Evolutionary conservation across 2,797 vertebrate species (phyloP).

Genomic region (Uromys caudimaculatus): DNA sequence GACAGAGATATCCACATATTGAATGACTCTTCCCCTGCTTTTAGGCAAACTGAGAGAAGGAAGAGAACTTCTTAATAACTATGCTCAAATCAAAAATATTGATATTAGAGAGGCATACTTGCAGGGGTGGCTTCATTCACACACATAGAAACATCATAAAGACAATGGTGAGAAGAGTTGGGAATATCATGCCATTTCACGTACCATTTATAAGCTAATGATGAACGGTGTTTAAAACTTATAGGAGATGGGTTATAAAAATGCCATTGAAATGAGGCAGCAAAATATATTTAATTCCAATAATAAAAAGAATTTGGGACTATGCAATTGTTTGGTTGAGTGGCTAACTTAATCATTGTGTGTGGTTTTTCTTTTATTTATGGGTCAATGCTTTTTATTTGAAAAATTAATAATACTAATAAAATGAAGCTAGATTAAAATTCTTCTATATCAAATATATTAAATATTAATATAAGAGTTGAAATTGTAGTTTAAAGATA

Average conservation of each 20-base stretch:
- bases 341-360: neutral
- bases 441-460: neutral
- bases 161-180: neutral
- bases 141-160: neutral
- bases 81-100: neutral
- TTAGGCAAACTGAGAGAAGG: neutral
- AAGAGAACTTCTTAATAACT: neutral
- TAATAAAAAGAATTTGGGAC: neutral
- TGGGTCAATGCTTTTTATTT: neutral
- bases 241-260: neutral
- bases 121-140: too few species aligned
- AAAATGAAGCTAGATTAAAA: neutral
- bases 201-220: neutral
- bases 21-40: neutral
- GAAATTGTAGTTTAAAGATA: neutral
- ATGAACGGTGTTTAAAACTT: neutral
- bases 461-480: neutral
- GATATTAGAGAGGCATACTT: neutral
- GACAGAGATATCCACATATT: neutral
- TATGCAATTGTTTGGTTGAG: neutral
- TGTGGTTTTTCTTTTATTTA: neutral
- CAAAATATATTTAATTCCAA: conserved; percentile 30
- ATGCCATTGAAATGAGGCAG: neutral
- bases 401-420: neutral
- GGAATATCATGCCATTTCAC: neutral